Evolutionary conservation across 2,797 vertebrate species (phyloP).

Genomic region (Parambassis ranga): DNA sequence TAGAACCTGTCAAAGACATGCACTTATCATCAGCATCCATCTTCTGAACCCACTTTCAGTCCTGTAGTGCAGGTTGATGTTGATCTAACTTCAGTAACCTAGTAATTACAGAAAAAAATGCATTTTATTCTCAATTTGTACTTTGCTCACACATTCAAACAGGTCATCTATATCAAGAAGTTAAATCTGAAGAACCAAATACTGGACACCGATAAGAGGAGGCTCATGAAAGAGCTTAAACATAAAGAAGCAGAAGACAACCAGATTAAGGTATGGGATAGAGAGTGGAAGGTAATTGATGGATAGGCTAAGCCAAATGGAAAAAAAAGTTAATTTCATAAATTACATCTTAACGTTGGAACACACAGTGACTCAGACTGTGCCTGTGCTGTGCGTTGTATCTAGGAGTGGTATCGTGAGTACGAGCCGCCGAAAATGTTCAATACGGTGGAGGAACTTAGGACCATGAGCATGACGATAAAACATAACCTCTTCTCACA

Average conservation of each 20-base stretch:
- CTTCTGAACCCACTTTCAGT: too few relatives aligned
- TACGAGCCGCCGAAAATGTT: constrained; percentile 9
- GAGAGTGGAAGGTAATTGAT: not conserved
- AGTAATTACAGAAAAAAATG: too few relatives aligned
- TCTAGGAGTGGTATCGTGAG: constrained; percentile 44
- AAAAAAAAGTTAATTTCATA: too few relatives aligned
- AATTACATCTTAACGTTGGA: too few relatives aligned
- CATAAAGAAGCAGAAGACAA: constrained; percentile 43
- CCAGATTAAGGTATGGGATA: constrained; percentile 46
- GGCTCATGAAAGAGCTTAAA: constrained; percentile 58
- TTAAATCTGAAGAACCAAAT: constrained; percentile 43
- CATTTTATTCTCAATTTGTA: not conserved
- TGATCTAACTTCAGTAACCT: too few relatives aligned
- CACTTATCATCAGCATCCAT: too few relatives aligned
- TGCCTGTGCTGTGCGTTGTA: not conserved
- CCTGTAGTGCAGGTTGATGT: too few relatives aligned
- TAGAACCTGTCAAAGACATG: too few relatives aligned
- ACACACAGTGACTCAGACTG: too few relatives aligned
- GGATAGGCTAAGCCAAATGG: not conserved
- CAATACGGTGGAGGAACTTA: constrained; percentile 34
- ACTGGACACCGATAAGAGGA: constrained; percentile 40
- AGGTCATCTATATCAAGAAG: constrained; percentile 47
- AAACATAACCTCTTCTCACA: constrained; percentile 44
- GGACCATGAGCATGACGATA: constrained; percentile 25
- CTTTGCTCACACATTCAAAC: not conserved